Base-by-base conservation (phyloP, 2,113 vertebrate genomes). In the Apeltes quadracus region DNA sequence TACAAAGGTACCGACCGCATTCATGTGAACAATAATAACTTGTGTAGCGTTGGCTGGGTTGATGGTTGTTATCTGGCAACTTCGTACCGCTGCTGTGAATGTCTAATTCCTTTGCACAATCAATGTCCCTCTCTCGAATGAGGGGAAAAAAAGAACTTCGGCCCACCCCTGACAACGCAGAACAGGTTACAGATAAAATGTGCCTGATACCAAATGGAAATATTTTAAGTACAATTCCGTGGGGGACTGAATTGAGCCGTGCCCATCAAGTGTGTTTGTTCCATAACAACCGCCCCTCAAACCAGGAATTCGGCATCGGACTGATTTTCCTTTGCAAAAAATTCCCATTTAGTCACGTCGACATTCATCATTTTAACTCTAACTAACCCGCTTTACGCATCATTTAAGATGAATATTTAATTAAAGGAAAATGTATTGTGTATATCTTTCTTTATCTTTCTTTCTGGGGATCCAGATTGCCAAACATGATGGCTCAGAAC, bases 401-500 rank as follows among this genome's bases (percentile, higher is more conserved):
- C 1, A 34, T 34, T 34, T 34, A 34, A 32, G 29, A 32, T 32
- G 5, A 32, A 34, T 34, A 34, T 34, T 34, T 32, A 3, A 4
- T 32, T 32, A 78, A 43, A 22, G 32, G 72, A 20, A 64, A 29
- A 36, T n/a, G 0, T 8, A 13, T 41, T 38, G 5, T 81, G 1
- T 68, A 0, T 62, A 11, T 68, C 20, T 64, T 2, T 59, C 7
- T 34, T 9, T n/a, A 32, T 51, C 15, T 61, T 0, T 69, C 20
- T 64, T 25, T 86, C 15, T 83, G 23, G 57, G 66, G 61, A 36
- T 75, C 0, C 61, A 99, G 97, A 61, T 90, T 99, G 64, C 97
- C 97, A 1, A 77, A 89, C 0, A 20, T 15, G 0, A 97, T 98
- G 96, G 96, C 96, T 44, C 91, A 91, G 80, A 95, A 98, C 65